Base-by-base conservation (phyloP, 2,888 invertebrate species). In the Lasioglossum zephyrum region DNA sequence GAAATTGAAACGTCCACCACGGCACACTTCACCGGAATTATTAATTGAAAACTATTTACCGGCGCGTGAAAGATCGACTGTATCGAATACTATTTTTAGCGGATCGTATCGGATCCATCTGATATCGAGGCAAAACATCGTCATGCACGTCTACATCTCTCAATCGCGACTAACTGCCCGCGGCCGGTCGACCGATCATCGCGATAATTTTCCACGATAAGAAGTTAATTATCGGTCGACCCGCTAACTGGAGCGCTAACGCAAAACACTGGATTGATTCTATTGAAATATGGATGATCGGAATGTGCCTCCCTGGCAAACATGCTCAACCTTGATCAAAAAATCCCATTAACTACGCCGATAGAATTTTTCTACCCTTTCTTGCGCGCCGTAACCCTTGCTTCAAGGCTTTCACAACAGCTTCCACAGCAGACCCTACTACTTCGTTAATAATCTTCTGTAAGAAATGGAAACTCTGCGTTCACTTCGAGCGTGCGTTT, bases 161-260 rank as follows among this genome's bases (percentile, higher is more conserved):
- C 22, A 26, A 31, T 73, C 36, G 70, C 57, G 73, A 79, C 82
- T 87, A 74, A 3, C 31, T 31, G 8, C 39, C 60, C 63, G 36
- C 73, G 57, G 9, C 69, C 26, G 57, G 16, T 63, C n/a, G 16
- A 11, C 9, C 26, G 16, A 74, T 86, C 81, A 85, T 77, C 70
- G 11, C 79, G 82, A 82, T 79, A 82, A 87, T 82, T 87, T 74
- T 72, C 75, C 74, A 70, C 82, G 86, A 87, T 87, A 87, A 85
- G 74, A 47, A 63, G 63, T 72, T 85, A 80, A 87, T 87, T 87
- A 86, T 85, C 86, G 86, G 82, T 82, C 86, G 44, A 41, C 11
- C 53, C 47, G 79, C 63, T 79, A 79, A 82, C 72, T 44, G 47
- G 76, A 70, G 6, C 60, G 79, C 74, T 72, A 63, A 76, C 53